Conservation (phyloP, 2,888 invertebrate genomes). For the Drosophila paucipuncta region DNA sequence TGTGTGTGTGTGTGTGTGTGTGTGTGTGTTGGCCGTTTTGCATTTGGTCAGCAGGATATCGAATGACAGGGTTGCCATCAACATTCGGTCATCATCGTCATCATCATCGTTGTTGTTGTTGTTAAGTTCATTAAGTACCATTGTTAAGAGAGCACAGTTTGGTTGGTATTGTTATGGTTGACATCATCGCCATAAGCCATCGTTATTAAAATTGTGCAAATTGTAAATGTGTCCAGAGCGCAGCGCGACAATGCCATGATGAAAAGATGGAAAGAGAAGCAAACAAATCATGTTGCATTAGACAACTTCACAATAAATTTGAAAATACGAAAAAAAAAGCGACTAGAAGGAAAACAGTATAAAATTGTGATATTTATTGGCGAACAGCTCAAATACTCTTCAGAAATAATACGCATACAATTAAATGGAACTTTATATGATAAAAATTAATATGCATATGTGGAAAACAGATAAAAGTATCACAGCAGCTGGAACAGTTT, state of each 20-base stretch:
- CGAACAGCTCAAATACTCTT: constrained; percentile 7
- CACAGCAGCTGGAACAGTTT: background rate
- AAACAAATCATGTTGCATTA: constrained; percentile 47
- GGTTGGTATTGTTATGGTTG: constrained; percentile 21
- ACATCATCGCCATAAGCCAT: constrained; percentile 63
- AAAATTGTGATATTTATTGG: background rate
- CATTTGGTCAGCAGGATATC: constrained; percentile 63
- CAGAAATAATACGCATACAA: background rate
- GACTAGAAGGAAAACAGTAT: background rate
- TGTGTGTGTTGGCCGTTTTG: constrained; percentile 30
- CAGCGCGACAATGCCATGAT: constrained; percentile 46
- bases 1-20: constrained; percentile 9
- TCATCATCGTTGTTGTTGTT: constrained; percentile 34
- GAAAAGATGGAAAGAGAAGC: constrained; percentile 45
- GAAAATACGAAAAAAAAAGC: background rate
- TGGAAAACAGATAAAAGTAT: background rate
- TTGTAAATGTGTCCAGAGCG: constrained; percentile 67
- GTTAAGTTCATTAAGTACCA: constrained; percentile 63
- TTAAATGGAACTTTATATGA: background rate
- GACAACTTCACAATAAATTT: constrained; percentile 45
- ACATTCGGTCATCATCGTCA: constrained; percentile 13
- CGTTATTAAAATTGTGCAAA: constrained; percentile 76
- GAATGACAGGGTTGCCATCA: constrained; percentile 47
- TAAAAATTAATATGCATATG: background rate
- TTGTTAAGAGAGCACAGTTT: constrained; percentile 54